Evolutionary conservation across 2,113 vertebrate genomes (phyloP), one percentile per base, ranked within the genome.

Genomic region (Salvelinus sp.): DNA sequence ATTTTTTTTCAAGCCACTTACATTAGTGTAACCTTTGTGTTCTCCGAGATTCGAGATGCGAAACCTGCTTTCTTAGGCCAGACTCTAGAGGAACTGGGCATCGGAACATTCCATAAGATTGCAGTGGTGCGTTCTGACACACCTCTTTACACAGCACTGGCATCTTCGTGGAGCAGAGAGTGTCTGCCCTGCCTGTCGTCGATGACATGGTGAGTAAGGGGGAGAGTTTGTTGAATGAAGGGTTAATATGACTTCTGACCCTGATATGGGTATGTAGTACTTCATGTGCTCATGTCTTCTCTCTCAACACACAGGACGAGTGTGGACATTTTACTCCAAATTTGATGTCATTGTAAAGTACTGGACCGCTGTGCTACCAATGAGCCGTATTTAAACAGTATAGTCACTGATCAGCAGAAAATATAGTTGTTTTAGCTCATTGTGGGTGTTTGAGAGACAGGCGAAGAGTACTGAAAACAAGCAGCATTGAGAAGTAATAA

Each of bases 301-400:
- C 69, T 89, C 72, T 79, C 57, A 50, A 50, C 38, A 33, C 83
- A 64, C 74, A 98, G 97, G 96, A 50, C 95, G 94, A 73, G 97
- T 98, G 82, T 98, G 83, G 97, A 99, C 82, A 98, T 98, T 85
- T 99, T n/a, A 98, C 91, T 98, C 97, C 70, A 99, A 99, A 85
- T 98, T 99, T 81, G 97, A 98, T 12, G 97, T 98, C 68, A 98
- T 99, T 79, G 97, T 98, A 93, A n/a, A 97, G 97, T 98, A 27
- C 22, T 38, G 70, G 70, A 30, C 22, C 18, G 7, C 54, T 73
- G 69, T 54, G 3, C 14, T 74, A 73, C 50, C 38, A 44, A 44
- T 44, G 50, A 18, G 50, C 50, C 14, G 0, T 54, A 54, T 14
- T 54, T 54, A 54, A 75, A 10, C 38, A 25, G 27, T 33, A 7